Base-by-base conservation (phyloP, 2,113 vertebrate species). In the Rhea americana region DNA sequence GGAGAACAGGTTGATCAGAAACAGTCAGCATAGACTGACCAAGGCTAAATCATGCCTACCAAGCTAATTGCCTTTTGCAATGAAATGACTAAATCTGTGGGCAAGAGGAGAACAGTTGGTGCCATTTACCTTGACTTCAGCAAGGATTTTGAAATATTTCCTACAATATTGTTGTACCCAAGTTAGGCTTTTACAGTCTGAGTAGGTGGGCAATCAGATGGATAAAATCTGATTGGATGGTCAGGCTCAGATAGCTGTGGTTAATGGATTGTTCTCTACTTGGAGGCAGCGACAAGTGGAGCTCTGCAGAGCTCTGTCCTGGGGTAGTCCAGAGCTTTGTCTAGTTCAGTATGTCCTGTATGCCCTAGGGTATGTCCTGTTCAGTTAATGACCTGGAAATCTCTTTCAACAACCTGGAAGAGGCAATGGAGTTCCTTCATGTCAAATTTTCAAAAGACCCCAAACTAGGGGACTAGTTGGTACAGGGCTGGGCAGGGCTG, bases 101-200 rank as follows among this genome's bases (percentile, higher is more conserved):
- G 53, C 55, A 28, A 55, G 43, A 45, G 26, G 30, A 81, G 41
- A 67, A n/a, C 28, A 28, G 45, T 22, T 18, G 51, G n/a, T 35
- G n/a, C 43, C 7, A 1, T 13, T 48, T 59, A 48, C 39, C 65
- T 59, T 59, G 25, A 4, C 20, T 18, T 53, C 79, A 78, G 50
- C 66, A 26, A 18, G 30, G 9, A 41, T 84, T 77, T 50, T 30
- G 21, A 5, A 17, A 11, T 2, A 0, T 4, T 12, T 59, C 47
- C 37, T 43, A 51, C 18, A n/a, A 1, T 0, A 0, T 28, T 63
- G 18, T 58, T 26, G 28, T 53, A 47, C 4, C 4, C 30, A 16
- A 20, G 32, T 9, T 50, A 11, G 50, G 32, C 9, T 43, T 45
- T 7, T 15, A 5, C 0, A 0, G 39, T 30, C 35, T 41, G 67